A percentile compares a stretch with the other conserved stretches of the same genome.
Evolutionary conservation across 2,113 vertebrate genomes (phyloP).

Genomic region (Corythornis madagascariensis): DNA sequence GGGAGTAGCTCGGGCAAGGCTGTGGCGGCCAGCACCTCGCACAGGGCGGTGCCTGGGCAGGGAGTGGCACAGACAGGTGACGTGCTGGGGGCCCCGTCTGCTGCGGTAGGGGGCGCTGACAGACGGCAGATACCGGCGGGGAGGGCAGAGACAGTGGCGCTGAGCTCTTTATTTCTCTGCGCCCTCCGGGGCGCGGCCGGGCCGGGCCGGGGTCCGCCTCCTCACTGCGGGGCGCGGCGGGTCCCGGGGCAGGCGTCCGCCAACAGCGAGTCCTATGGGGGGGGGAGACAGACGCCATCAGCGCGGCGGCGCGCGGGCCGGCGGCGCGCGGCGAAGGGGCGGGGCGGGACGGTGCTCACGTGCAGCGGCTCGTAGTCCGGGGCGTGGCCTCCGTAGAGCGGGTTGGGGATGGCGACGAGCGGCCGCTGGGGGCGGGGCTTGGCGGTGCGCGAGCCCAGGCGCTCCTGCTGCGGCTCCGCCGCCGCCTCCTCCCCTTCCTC

Average conservation of each 20-base stretch:
- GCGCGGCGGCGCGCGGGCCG: too few relatives aligned
- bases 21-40: neutral
- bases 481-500: neutral
- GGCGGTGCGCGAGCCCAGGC: neutral
- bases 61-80: neutral
- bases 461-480: too few relatives aligned
- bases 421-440: neutral
- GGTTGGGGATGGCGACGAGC: conserved; percentile 35
- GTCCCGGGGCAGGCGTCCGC: neutral
- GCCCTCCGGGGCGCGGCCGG: neutral
- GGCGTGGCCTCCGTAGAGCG: neutral
- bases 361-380: conserved; percentile 30
- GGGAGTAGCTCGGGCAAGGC: too few relatives aligned
- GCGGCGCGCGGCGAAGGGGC: too few relatives aligned
- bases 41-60: too few relatives aligned
- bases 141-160: neutral
- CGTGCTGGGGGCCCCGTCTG: neutral
- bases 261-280: neutral
- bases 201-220: too few relatives aligned
- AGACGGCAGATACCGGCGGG: neutral
- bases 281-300: neutral
- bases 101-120: neutral
- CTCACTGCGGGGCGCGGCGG: neutral
- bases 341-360: neutral
- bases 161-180: conserved; percentile 11